These are phyloP conservation scores for Atethmia centrago DNA, from an alignment of 2,888 invertebrate genomes.

Conservation along the genomic window DNA sequence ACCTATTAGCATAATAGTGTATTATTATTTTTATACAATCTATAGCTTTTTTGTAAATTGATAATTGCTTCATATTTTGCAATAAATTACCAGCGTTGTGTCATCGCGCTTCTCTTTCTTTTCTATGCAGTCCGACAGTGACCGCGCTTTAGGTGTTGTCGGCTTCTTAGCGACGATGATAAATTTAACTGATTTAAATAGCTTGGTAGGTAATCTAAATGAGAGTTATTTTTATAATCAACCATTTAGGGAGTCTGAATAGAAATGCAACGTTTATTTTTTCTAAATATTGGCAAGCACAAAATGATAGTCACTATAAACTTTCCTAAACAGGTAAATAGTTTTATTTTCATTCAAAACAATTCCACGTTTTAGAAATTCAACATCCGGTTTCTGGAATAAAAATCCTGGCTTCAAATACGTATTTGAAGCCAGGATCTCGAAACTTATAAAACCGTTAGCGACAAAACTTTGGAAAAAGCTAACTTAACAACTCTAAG, in stretches of 20 bases:
- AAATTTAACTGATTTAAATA: neutral
- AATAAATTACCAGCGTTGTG: too few species aligned
- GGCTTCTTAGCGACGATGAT: neutral
- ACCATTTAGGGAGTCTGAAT: neutral
- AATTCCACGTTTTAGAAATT: neutral
- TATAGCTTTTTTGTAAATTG: too few species aligned
- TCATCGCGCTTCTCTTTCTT: too few species aligned
- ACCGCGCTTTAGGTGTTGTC: too few species aligned
- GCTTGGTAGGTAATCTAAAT: neutral
- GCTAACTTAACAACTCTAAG: conserved; percentile 54
- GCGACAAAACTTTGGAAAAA: conserved; percentile 50
- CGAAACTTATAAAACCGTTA: conserved; percentile 44
- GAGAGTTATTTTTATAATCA: neutral
- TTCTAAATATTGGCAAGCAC: too few species aligned
- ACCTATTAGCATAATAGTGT: too few species aligned
- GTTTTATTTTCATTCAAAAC: conserved; percentile 6
- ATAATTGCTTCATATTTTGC: too few species aligned
- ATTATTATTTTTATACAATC: too few species aligned
- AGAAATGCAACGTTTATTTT: neutral
- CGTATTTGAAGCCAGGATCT: conserved; percentile 29
- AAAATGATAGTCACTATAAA: neutral
- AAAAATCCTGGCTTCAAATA: too few species aligned
- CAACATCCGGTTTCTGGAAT: conserved; percentile 7
- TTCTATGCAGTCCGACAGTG: too few species aligned
- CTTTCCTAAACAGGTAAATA: neutral